A percentile compares a stretch with the other conserved stretches of the same genome.
Conservation (phyloP, 1,140 invertebrate species). For the Gryllus bimaculatus region DNA sequence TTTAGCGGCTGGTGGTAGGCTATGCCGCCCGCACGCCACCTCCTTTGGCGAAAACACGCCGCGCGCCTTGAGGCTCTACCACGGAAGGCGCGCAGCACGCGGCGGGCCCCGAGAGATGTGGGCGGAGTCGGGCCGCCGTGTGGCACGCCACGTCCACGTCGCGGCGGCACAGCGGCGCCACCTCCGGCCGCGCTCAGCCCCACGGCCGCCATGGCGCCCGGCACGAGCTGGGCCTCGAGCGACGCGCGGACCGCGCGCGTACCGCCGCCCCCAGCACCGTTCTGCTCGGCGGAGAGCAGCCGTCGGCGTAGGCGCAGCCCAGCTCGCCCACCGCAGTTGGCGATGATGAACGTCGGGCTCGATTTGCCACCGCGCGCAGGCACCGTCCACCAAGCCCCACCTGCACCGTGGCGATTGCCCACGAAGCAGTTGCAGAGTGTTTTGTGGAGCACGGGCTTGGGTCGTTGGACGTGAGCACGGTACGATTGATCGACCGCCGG, state of each 20-base stretch:
- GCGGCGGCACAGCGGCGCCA: constrained; percentile 34
- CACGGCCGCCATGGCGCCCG: constrained; percentile 48
- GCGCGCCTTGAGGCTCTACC: constrained; percentile 40
- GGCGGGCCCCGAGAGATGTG: constrained; percentile 62
- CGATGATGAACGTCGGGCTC: constrained; percentile 55
- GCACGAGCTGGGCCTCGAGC: constrained; percentile 44
- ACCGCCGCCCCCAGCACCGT: constrained; percentile 51
- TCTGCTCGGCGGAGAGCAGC: constrained; percentile 57
- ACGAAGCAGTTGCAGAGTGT: constrained; percentile 47
- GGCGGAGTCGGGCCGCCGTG: constrained; percentile 51
- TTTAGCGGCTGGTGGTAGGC: constrained; percentile 70
- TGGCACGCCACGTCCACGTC: constrained; percentile 60
- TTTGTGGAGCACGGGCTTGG: constrained; percentile 39
- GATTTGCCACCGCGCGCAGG: constrained; percentile 45
- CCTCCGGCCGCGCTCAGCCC: constrained; percentile 21
- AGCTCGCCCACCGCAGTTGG: constrained; percentile 59
- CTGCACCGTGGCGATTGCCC: constrained; percentile 49
- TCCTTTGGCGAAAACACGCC: constrained; percentile 52
- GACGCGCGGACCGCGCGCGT: constrained; percentile 45
- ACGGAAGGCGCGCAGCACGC: constrained; percentile 36
- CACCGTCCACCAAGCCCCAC: constrained; percentile 49
- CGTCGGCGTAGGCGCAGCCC: constrained; percentile 62
- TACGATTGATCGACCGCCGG: constrained; percentile 44
- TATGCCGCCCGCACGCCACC: constrained; percentile 54
- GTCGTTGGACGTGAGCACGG: constrained; percentile 38